A percentile compares a stretch with the other conserved stretches of the same genome.
Evolutionary conservation across 1,140 invertebrate genomes (phyloP).

Genomic region (Nasonia longicornis): DNA sequence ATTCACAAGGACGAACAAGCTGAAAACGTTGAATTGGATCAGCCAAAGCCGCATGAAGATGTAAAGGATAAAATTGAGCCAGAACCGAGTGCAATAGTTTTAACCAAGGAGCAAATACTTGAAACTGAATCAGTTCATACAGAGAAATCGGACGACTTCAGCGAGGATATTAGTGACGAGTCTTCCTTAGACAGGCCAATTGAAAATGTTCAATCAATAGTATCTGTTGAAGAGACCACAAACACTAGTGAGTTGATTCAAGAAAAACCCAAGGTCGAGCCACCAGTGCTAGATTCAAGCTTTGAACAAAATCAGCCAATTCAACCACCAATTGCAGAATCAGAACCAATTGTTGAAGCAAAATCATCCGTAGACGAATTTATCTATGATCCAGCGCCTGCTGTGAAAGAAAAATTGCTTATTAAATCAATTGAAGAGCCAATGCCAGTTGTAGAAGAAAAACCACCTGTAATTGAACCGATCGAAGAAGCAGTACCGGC

Average conservation of each 20-base stretch:
- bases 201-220: not conserved
- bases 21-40: constrained; percentile 3
- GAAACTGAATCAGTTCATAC: not conserved
- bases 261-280: not conserved
- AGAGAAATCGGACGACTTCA: not conserved
- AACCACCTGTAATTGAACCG: not conserved
- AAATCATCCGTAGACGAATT: not conserved
- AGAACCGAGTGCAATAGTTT: not conserved
- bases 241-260: not conserved
- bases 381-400: not conserved
- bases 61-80: not conserved
- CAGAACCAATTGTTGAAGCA: not conserved
- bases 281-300: not conserved
- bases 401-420: not conserved
- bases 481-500: no score
- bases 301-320: not conserved
- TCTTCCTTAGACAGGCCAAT: not conserved
- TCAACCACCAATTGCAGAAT: not conserved
- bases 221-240: not conserved
- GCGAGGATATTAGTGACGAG: not conserved
- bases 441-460: not conserved
- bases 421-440: not conserved
- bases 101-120: not conserved
- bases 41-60: not conserved
- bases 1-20: not conserved